A percentile compares a stretch with the other conserved stretches of the same genome.
Evolutionary conservation across 2,113 vertebrate genomes (phyloP).

Genomic region (Thermophis baileyi): DNA sequence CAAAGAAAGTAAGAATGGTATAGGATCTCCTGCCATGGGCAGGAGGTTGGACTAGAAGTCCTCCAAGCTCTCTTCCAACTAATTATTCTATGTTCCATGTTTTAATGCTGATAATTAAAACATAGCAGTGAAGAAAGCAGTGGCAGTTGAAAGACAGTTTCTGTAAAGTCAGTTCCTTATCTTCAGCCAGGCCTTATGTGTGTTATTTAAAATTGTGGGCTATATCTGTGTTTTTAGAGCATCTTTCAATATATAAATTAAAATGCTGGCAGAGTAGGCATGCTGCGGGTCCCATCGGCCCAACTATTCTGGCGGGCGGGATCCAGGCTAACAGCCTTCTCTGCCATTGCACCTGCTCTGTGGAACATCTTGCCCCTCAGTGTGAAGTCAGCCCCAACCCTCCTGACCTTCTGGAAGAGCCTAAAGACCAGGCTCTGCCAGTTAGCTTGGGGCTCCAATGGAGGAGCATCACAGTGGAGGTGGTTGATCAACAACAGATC

Average conservation of each 20-base stretch:
- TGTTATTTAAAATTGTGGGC: background rate
- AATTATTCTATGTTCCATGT: too few species aligned
- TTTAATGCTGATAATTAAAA: background rate
- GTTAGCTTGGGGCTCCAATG: background rate
- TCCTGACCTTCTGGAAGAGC: background rate
- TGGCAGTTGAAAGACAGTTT: background rate
- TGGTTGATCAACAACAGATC: background rate
- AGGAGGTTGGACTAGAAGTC: too few species aligned
- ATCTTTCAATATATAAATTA: background rate
- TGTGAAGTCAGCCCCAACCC: background rate
- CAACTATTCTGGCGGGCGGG: background rate
- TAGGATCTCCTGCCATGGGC: too few species aligned
- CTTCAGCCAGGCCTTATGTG: background rate
- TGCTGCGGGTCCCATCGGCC: background rate
- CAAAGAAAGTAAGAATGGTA: too few species aligned
- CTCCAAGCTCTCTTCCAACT: too few species aligned
- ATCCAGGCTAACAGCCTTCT: background rate
- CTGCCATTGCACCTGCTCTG: background rate
- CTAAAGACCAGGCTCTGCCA: background rate
- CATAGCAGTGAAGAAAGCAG: background rate
- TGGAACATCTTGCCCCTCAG: background rate
- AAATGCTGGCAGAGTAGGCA: background rate
- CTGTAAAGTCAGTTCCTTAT: background rate
- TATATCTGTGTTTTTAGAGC: background rate
- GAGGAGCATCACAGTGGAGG: background rate